Evolutionary conservation across 2,888 invertebrate genomes (phyloP).

Genomic region (Masnerella sp.): DNA sequence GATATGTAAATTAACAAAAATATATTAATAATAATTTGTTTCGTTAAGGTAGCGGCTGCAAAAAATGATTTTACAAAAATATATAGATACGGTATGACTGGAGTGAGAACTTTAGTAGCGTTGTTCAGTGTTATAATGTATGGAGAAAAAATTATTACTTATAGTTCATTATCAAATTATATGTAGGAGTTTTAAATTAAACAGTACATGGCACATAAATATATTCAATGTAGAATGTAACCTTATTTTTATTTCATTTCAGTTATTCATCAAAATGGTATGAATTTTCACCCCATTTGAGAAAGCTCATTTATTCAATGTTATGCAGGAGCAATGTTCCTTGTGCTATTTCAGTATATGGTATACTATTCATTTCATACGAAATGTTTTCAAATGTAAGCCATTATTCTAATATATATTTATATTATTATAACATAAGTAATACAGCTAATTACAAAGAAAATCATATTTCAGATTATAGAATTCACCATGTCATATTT

Average conservation of each 20-base stretch:
- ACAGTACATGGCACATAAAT: background rate
- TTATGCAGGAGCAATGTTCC: background rate
- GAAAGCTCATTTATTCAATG: constrained; percentile 8
- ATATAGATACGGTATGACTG: constrained; percentile 21
- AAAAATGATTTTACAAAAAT: constrained; percentile 9
- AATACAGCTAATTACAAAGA: background rate
- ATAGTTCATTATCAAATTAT: constrained; percentile 21
- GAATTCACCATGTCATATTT: constrained; percentile 13
- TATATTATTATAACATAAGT: background rate
- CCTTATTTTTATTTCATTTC: background rate
- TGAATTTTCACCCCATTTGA: constrained; percentile 9
- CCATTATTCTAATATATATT: background rate
- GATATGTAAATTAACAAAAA: background rate
- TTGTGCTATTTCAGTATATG: constrained; percentile 7
- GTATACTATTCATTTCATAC: constrained; percentile 4
- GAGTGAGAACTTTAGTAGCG: background rate
- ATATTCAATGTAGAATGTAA: background rate
- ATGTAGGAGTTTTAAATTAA: constrained; percentile 11
- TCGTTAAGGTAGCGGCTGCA: background rate
- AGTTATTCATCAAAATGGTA: constrained; percentile 22
- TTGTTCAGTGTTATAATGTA: constrained; percentile 11
- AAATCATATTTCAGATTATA: constrained; percentile 18
- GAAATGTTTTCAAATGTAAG: constrained; percentile 14
- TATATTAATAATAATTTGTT: constrained; percentile 3
- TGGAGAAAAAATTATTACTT: constrained; percentile 13